Conservation (phyloP, 2,113 vertebrate genomes). For the Sinocyclocheilus anophthalmus region DNA sequence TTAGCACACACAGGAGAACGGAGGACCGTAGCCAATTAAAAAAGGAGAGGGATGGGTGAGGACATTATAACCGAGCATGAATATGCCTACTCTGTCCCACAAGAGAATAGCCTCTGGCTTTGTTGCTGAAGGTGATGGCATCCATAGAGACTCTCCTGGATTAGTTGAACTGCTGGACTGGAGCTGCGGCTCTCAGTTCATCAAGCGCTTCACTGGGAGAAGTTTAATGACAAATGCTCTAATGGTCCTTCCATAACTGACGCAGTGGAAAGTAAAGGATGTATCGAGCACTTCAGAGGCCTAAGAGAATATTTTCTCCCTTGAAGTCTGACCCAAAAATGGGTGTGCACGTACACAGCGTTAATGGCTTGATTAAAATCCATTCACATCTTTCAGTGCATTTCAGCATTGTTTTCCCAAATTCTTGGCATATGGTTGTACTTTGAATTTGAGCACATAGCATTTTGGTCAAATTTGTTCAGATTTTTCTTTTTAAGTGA, state of each 20-base stretch:
- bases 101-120: constrained; percentile 24
- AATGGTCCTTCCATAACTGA: constrained; percentile 43
- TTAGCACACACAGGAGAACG: neutral
- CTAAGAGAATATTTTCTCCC: neutral
- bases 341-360: neutral
- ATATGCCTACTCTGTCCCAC: constrained; percentile 28
- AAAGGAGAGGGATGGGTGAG: constrained; percentile 35
- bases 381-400: neutral
- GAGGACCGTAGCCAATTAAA: constrained; percentile 15
- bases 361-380: constrained; percentile 9
- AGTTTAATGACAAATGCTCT: constrained; percentile 52
- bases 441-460: neutral
- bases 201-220: constrained; percentile 59
- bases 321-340: constrained; percentile 23
- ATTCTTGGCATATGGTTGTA: neutral
- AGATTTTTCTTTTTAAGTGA: neutral
- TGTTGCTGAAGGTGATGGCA: constrained; percentile 28
- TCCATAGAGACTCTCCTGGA: constrained; percentile 53
- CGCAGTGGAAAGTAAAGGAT: constrained; percentile 2
- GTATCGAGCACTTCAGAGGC: constrained; percentile 12
- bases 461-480: neutral
- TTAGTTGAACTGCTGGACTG: constrained; percentile 52
- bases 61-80: constrained; percentile 25
- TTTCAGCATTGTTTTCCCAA: neutral
- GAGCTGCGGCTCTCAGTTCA: constrained; percentile 55